Evolutionary conservation across 2,888 invertebrate species (phyloP).

Genomic region (Neoascia interrupta): DNA sequence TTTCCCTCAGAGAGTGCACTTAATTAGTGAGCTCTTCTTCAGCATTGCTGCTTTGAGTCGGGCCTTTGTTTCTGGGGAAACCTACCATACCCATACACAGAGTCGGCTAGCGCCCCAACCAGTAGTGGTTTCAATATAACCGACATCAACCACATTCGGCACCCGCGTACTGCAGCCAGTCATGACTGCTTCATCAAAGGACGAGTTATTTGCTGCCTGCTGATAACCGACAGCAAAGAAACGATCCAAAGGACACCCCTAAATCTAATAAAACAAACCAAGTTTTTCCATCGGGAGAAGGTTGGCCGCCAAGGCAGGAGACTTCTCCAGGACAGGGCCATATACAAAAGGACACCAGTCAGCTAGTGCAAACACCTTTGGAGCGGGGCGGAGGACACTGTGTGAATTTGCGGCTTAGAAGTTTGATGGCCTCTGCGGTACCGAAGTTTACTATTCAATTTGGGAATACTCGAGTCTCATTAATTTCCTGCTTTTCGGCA

Average conservation of each 20-base stretch:
- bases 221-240: background rate
- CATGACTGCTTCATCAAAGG: background rate
- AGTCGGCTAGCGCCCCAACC: no score
- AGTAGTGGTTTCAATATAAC: no score
- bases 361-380: no score
- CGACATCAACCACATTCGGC: no score
- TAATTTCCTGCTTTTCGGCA: slow-evolving; percentile 45
- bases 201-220: background rate
- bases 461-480: slow-evolving; percentile 64
- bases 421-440: slow-evolving; percentile 53
- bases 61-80: no score
- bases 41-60: no score
- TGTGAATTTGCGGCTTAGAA: slow-evolving; percentile 39
- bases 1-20: no score
- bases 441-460: slow-evolving; percentile 65
- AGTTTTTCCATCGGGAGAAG: background rate
- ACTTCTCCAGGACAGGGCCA: background rate
- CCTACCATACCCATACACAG: no score
- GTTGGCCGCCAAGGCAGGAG: background rate
- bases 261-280: slow-evolving; percentile 40
- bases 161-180: no score
- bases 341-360: background rate
- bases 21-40: no score
- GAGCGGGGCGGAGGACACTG: background rate
- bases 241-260: background rate